A percentile compares a stretch with the other conserved stretches of the same genome.
Evolutionary conservation across 2,113 vertebrate species (phyloP).

Genomic region (Cyprinus carpio): DNA sequence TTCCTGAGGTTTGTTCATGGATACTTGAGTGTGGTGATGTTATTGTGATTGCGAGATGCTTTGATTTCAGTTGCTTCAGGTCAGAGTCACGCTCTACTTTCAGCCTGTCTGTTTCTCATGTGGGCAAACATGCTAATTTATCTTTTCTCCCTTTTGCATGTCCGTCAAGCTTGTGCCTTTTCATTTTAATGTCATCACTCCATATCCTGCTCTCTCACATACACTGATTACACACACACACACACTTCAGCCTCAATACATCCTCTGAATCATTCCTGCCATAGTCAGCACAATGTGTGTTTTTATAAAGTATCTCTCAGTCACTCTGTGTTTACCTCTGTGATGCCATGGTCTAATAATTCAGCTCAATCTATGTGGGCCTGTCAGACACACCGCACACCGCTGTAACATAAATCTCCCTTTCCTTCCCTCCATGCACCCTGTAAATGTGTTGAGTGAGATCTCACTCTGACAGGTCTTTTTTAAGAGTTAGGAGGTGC

Average conservation of each 20-base stretch:
- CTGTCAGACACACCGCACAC: constrained; percentile 43
- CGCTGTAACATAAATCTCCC: constrained; percentile 31
- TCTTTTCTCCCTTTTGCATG: background rate
- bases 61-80: constrained; percentile 6
- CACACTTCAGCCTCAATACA: background rate
- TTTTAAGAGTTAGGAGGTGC: constrained; percentile 12
- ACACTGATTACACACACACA: no score
- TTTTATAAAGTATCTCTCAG: constrained; percentile 40
- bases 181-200: background rate
- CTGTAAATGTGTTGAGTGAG: constrained; percentile 33
- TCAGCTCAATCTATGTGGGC: constrained; percentile 39
- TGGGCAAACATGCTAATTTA: background rate
- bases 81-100: background rate
- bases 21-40: background rate
- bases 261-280: constrained; percentile 16
- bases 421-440: background rate
- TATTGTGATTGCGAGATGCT: background rate
- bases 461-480: constrained; percentile 29
- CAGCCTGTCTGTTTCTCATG: background rate
- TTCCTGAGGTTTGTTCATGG: constrained; percentile 6
- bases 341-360: constrained; percentile 38
- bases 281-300: constrained; percentile 32
- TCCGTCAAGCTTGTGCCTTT: background rate
- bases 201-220: background rate
- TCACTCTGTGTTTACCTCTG: constrained; percentile 48